Percentiles rank a stretch among this genome's conserved stretches.
These are phyloP conservation scores for Engystomops pustulosus DNA, from an alignment of 2,113 vertebrate genomes.

Conservation along the genomic window DNA sequence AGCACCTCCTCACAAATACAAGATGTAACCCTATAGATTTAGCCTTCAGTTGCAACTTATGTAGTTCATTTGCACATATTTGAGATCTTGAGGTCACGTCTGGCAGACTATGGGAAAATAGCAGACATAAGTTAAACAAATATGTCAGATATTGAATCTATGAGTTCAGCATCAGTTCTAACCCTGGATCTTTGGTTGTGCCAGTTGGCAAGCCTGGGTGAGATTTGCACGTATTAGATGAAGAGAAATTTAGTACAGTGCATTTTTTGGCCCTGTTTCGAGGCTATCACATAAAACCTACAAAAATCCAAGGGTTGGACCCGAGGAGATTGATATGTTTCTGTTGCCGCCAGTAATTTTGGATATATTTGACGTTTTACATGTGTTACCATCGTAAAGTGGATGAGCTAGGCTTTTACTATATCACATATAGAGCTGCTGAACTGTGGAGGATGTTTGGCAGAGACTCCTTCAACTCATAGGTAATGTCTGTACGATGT, in stretches of 20 bases:
- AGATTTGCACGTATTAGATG: slow-evolving; percentile 48
- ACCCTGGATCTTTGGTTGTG: neutral
- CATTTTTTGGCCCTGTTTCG: slow-evolving; percentile 18
- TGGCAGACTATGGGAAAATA: slow-evolving; percentile 44
- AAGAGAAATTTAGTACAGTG: slow-evolving; percentile 21
- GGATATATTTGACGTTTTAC: slow-evolving; percentile 22
- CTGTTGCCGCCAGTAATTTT: neutral
- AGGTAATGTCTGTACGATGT: slow-evolving; percentile 23
- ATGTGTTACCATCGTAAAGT: slow-evolving; percentile 25
- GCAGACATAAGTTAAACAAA: slow-evolving; percentile 28
- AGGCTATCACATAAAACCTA: slow-evolving; percentile 19
- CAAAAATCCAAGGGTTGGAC: slow-evolving; percentile 6
- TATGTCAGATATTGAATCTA: slow-evolving; percentile 48
- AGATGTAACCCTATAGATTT: neutral
- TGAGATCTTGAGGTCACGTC: slow-evolving; percentile 38
- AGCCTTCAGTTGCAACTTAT: neutral
- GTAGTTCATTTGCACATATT: slow-evolving; percentile 25
- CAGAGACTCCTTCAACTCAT: neutral
- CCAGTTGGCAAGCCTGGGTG: slow-evolving; percentile 40
- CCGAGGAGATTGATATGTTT: slow-evolving; percentile 17
- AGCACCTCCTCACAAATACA: too few species aligned
- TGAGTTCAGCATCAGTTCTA: slow-evolving; percentile 17
- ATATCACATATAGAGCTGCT: slow-evolving; percentile 18
- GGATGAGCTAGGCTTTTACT: neutral
- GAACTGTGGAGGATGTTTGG: neutral